Base-by-base conservation (phyloP, 2,113 vertebrate genomes). In the Laticauda colubrina region DNA sequence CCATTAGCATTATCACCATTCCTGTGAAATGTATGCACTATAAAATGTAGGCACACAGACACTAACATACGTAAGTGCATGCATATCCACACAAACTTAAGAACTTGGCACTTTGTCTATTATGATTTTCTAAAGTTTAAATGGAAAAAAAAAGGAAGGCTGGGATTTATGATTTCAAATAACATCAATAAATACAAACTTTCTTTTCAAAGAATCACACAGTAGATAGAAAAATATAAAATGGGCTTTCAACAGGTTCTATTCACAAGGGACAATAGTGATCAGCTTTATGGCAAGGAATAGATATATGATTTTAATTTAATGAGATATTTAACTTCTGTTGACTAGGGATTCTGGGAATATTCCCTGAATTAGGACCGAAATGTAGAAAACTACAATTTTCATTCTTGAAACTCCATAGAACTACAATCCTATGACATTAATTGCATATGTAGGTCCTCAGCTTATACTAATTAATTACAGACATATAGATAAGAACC, bases 1-100 rank as follows among this genome's bases (percentile, higher is more conserved):
- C 94, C 81, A 94, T 96, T 95, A 95, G 94, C 95, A 94, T 54
- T 39, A 75, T 94, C 51, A 90, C 15, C 3, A 85, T 48, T 96
- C 94, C 88, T 56, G 94, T 95, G 91, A 95, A 96, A 92, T 93
- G 51, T 55, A 89, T 81, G 21, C 3, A 6, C 69, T 81, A 21
- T 81, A 39, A 39, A 81, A 75, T 75, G n/a, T 75, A 39, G 14
- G 39, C n/a, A 75, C n/a, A 75, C n/a, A 75, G 34, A 21, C 5
- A 21, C 15, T 81, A 39, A 81, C 18, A 81, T 81, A 39, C n/a
- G 8, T 81, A 81, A 34, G 39, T 81, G n/a, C 34, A 39, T 93
- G 93, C 92, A 94, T 43, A 61, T 39, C 92, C 59, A 94, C 91
- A 88, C 93, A 94, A 89, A 93, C 91, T 95, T 94, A 93, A 92